Conservation (phyloP, 1,140 invertebrate species). For the Phocides pigmalion region DNA sequence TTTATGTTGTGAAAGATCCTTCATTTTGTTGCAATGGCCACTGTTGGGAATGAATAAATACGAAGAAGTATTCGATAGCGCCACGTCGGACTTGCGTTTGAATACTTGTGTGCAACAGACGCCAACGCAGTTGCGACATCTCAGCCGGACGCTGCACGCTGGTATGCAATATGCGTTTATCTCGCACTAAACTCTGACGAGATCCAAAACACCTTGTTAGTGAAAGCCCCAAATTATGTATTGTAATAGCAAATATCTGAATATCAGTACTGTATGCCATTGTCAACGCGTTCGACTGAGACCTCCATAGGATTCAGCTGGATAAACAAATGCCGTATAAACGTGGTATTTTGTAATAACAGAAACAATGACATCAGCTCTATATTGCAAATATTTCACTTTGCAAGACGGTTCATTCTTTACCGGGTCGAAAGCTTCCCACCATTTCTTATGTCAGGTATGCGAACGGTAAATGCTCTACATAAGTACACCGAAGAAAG, state of each 20-base stretch:
- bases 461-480: conserved; percentile 23
- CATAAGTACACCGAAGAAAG: conserved; percentile 16
- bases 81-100: conserved; percentile 56
- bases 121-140: conserved; percentile 65
- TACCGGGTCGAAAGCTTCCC: conserved; percentile 24
- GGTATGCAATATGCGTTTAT: conserved; percentile 66
- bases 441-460: conserved; percentile 28
- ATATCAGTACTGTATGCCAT: conserved; percentile 1
- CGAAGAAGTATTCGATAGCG: conserved; percentile 47
- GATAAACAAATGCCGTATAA: conserved; percentile 51
- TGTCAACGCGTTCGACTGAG: conserved; percentile 33
- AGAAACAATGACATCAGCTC: conserved; percentile 67
- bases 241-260: conserved; percentile 1
- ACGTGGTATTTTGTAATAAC: conserved; percentile 41
- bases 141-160: conserved; percentile 58
- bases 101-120: conserved; percentile 59
- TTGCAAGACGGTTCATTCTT: conserved; percentile 19
- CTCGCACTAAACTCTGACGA: neutral
- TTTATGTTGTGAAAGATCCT: no score
- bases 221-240: neutral
- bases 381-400: conserved; percentile 41
- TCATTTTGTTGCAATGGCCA: no score
- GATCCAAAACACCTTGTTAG: neutral
- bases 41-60: conserved; percentile 8
- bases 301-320: conserved; percentile 74